A percentile compares a stretch with the other conserved stretches of the same genome.
Conservation (phyloP, 2,797 vertebrate genomes). For the Brachyalestes nurse region DNA sequence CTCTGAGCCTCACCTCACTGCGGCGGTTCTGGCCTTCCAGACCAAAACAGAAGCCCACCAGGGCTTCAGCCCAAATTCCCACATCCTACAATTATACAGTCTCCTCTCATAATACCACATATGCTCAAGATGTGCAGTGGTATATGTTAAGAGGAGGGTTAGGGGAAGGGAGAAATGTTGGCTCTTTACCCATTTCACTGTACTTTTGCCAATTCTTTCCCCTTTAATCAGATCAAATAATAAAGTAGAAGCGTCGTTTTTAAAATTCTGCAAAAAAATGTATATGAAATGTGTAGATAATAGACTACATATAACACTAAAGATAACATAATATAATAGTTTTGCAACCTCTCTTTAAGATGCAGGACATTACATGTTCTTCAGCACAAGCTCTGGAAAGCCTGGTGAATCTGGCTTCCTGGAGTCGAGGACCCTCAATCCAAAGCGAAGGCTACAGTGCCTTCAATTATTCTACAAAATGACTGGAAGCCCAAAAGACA, state of each 20-base stretch:
- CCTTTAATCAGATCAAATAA: background rate
- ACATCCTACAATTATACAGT: too few species aligned
- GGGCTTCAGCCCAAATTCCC: too few species aligned
- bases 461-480: conserved; percentile 93
- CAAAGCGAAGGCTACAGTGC: conserved; percentile 86
- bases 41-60: too few species aligned
- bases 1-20: too few species aligned
- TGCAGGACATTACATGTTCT: conserved; percentile 87
- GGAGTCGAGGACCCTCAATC: conserved; percentile 88
- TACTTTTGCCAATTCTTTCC: background rate
- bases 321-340: background rate
- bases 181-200: background rate
- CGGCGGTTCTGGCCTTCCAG: too few species aligned
- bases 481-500: conserved; percentile 82
- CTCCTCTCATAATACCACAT: too few species aligned
- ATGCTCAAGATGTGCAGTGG: too few species aligned
- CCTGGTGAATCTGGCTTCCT: conserved; percentile 80
- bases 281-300: background rate
- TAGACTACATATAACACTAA: background rate
- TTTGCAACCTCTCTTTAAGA: conserved; percentile 65
- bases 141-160: too few species aligned
- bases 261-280: background rate
- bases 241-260: background rate
- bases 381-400: conserved; percentile 73
- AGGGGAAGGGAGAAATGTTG: background rate